phyloP scores from a whole-genome alignment of 2,113 vertebrate genomes.

The Ciconia stormi region DNA sequence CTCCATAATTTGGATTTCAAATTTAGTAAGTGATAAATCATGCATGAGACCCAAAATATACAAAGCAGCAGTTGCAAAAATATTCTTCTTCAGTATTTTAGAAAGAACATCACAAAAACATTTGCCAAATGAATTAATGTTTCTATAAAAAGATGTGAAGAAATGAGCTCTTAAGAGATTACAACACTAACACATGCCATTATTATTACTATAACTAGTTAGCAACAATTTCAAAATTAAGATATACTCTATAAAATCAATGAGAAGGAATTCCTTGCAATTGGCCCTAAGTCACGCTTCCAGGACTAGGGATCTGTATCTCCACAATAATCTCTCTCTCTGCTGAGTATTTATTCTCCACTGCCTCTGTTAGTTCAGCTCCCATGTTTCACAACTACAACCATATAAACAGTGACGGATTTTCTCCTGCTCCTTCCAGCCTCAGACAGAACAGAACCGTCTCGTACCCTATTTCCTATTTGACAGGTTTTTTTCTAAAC shows the following conservation, averaged over 20 bases:
- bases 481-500: neutral
- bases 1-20: slow-evolving; percentile 71
- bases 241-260: neutral
- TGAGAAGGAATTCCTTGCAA: slow-evolving; percentile 18
- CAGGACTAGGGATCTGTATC: neutral
- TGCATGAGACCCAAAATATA: slow-evolving; percentile 70
- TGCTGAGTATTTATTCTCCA: slow-evolving; percentile 10
- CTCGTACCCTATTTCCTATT: neutral
- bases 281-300: neutral
- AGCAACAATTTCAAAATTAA: slow-evolving; percentile 27
- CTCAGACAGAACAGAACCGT: neutral
- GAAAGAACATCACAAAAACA: slow-evolving; percentile 50
- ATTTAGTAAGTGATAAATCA: slow-evolving; percentile 76
- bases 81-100: slow-evolving; percentile 60
- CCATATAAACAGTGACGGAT: neutral
- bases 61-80: slow-evolving; percentile 58
- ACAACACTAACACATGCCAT: slow-evolving; percentile 10
- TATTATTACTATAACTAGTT: slow-evolving; percentile 45
- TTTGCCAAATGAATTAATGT: slow-evolving; percentile 64
- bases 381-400: neutral
- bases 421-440: slow-evolving; percentile 17
- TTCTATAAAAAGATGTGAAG: slow-evolving; percentile 52
- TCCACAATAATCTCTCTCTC: neutral
- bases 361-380: neutral
- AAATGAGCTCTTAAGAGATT: slow-evolving; percentile 41